A percentile compares a stretch with the other conserved stretches of the same genome.
Conservation (phyloP, 2,797 vertebrate species). For the Numenius phaeopus region DNA sequence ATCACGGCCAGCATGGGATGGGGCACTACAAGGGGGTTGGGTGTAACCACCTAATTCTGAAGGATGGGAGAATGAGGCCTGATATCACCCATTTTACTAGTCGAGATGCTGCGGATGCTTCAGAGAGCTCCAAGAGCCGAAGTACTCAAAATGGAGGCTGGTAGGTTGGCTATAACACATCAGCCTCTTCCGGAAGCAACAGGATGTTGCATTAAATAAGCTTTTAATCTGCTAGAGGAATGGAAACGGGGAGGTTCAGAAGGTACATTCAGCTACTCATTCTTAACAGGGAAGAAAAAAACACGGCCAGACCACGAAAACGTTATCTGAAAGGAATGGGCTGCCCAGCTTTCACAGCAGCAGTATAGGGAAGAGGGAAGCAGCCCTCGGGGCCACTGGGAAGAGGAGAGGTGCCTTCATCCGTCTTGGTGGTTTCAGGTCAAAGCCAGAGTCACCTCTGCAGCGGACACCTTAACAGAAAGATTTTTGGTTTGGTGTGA, state of each 20-base stretch:
- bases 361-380: background rate
- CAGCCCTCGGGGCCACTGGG: rapidly evolving
- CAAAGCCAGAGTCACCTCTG: background rate
- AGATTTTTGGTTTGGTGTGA: background rate
- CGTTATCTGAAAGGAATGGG: background rate
- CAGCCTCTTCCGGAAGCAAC: background rate
- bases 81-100: background rate
- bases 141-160: background rate
- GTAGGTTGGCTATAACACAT: background rate
- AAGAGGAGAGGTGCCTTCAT: background rate
- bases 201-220: background rate
- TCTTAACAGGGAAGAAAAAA: background rate
- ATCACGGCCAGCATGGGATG: background rate
- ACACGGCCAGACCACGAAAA: background rate
- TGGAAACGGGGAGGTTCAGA: background rate
- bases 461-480: background rate
- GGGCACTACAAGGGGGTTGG: background rate
- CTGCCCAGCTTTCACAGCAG: background rate
- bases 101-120: background rate
- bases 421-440: background rate
- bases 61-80: rapidly evolving
- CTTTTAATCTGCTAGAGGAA: background rate
- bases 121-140: background rate
- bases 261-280: background rate
- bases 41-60: background rate